phyloP scores from a whole-genome alignment of 2,888 invertebrate genomes.

The Eueremaeus valkanovi region DNA sequence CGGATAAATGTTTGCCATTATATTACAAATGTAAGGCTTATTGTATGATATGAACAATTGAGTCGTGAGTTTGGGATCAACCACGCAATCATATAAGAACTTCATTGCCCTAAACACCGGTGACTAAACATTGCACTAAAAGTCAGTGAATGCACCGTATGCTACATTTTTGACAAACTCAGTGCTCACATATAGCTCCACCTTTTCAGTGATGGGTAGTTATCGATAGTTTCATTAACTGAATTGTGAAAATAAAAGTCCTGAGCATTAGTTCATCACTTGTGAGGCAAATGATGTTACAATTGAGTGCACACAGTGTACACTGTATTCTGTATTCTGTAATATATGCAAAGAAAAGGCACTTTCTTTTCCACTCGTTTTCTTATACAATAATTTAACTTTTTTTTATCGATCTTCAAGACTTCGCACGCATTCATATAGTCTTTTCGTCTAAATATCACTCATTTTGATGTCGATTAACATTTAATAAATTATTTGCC shows the following conservation, averaged over 20 bases:
- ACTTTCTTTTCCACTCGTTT: neutral
- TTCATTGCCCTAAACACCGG: neutral
- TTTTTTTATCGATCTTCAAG: neutral
- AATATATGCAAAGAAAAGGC: neutral
- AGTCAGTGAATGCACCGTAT: neutral
- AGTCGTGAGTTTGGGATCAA: neutral
- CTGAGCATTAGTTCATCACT: neutral
- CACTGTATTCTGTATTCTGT: no score
- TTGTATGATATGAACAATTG: neutral
- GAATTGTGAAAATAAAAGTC: neutral
- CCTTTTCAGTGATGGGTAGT: neutral
- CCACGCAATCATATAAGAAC: neutral
- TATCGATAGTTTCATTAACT: neutral
- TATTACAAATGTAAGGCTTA: neutral
- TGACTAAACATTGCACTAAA: neutral
- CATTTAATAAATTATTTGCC: constrained; percentile 1
- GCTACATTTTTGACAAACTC: neutral
- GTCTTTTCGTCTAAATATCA: neutral
- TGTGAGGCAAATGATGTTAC: neutral
- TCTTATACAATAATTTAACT: neutral
- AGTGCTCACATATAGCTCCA: neutral
- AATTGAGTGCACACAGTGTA: no score
- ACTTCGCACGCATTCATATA: neutral
- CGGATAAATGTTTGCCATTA: neutral
- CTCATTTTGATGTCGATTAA: neutral